Base-by-base conservation (phyloP, 2,888 invertebrate species). In the Dolomedes plantarius region DNA sequence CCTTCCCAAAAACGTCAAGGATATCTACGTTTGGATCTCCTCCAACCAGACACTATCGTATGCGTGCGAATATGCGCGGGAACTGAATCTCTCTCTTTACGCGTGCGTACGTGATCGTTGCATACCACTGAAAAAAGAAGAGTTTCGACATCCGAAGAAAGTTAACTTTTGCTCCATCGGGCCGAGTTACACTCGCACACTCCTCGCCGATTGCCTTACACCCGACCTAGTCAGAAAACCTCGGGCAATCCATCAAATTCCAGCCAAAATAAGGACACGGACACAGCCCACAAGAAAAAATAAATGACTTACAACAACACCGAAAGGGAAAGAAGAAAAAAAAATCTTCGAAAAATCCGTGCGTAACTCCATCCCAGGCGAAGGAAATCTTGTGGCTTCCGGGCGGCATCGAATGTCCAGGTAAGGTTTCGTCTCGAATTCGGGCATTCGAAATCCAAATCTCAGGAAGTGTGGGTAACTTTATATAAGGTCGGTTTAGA, bases 391-490 rank as follows among this genome's bases (percentile, higher is more conserved):
- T 39, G 36, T 31, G 69, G 77, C 67, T 83, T 83, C 77, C 83
- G 83, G 83, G 67, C 36, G 36, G 29, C 46, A 73, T 83, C 83
- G 65, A 36, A 64, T 83, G 71, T 76, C 83, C 77, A 65, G 77
- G 82, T 82, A 82, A 36, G 62, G 82, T 82, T 82, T 71, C 76
- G 71, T 67, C 72, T 69, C 75, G 50, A 36, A 31, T 80, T 73
- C 32, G 19, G 28, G 23, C 74, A 16, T 36, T 16, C 62, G 78
- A 62, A 83, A 77, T 71, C 65, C 71, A 72, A 73, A 50, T 72
- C 77, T 83, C 83, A 83, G 77, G 83, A 83, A 77, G 83, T 77
- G 83, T 77, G 83, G 41, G 83, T 77, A 83, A 83, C 46, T 73
- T 72, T 77, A 83, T 72, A 72, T 72, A 72, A 77, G 56, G 56